These are phyloP conservation scores for Hypolimnas misippus DNA, from an alignment of 2,888 invertebrate genomes.

Conservation along the genomic window DNA sequence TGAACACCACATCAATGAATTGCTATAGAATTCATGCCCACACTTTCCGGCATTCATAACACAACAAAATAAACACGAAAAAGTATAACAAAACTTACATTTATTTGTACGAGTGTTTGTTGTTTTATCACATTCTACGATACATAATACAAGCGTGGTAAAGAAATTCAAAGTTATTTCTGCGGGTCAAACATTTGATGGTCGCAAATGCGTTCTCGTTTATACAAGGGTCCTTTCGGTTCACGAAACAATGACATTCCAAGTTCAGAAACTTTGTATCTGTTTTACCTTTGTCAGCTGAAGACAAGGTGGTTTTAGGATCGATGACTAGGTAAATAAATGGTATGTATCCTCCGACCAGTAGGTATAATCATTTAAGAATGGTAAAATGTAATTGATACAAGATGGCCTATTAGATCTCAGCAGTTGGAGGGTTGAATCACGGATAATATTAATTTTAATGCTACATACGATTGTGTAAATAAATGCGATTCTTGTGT, in stretches of 20 bases:
- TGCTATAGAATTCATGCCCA: too few relatives aligned
- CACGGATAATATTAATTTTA: too few relatives aligned
- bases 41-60: too few relatives aligned
- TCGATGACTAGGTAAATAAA: constrained; percentile 18
- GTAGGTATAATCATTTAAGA: background rate
- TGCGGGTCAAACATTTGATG: constrained; percentile 58
- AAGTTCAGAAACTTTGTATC: constrained; percentile 64
- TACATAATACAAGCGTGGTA: constrained; percentile 42
- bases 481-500: too few relatives aligned
- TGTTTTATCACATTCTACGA: background rate
- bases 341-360: background rate
- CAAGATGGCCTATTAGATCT: too few relatives aligned
- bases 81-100: too few relatives aligned
- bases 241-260: constrained; percentile 63
- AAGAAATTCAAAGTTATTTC: constrained; percentile 52
- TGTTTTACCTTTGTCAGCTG: constrained; percentile 61
- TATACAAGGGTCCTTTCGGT: constrained; percentile 58
- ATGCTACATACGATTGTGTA: too few relatives aligned
- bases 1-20: too few relatives aligned
- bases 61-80: too few relatives aligned
- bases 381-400: background rate
- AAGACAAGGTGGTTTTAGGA: constrained; percentile 35
- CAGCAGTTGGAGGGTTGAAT: too few relatives aligned
- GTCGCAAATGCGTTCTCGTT: constrained; percentile 68
- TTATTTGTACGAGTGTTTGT: background rate